These are phyloP conservation scores for Crocuta crocuta DNA, from an alignment of 2,113 vertebrate genomes.

Conservation along the genomic window DNA sequence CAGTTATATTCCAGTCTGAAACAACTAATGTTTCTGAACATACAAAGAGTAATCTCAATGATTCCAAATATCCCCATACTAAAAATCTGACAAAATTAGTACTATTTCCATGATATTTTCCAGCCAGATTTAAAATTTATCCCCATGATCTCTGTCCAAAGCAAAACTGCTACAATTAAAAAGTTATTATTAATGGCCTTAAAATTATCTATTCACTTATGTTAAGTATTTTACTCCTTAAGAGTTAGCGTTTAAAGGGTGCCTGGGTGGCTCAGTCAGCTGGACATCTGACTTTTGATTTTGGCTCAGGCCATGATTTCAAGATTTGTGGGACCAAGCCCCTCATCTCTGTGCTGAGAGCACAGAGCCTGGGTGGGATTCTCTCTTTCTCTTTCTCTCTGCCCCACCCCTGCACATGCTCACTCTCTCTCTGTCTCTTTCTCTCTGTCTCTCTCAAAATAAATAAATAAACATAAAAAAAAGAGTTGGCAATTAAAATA, in stretches of 20 bases:
- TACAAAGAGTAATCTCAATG: neutral
- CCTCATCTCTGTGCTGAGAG: no score
- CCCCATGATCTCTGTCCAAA: neutral
- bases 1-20: constrained; percentile 47
- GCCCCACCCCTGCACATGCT: no score
- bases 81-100: constrained; percentile 56
- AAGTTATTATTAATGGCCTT: neutral
- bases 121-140: constrained; percentile 6
- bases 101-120: constrained; percentile 21
- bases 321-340: no score
- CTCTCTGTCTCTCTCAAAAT: no score
- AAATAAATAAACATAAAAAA: no score
- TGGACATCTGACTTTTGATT: no score
- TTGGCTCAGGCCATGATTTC: no score
- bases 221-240: neutral
- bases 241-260: neutral
- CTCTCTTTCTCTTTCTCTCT: no score
- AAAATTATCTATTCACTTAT: neutral
- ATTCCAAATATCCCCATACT: constrained; percentile 49
- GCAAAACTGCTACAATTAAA: neutral
- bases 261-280: no score
- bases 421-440: no score
- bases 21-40: neutral
- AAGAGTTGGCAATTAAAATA: neutral
- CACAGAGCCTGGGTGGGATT: no score